A percentile compares a stretch with the other conserved stretches of the same genome.
Conservation (phyloP, 2,797 vertebrate species). For the Podargus strigoides region DNA sequence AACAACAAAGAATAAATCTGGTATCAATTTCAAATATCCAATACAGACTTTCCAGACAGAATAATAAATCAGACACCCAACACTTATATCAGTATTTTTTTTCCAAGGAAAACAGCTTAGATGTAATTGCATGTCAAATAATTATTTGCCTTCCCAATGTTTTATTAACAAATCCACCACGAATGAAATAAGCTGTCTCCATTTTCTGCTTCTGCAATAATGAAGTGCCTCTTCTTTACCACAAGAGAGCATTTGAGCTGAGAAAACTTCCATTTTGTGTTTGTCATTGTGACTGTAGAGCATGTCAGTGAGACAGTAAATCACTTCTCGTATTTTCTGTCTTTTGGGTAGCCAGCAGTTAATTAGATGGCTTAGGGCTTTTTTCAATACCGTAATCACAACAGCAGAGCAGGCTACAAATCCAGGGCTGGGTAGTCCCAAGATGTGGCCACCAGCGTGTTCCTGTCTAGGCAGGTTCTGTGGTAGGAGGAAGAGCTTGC, state of each 20-base stretch:
- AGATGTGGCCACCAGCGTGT: not conserved
- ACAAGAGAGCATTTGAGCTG: conserved; percentile 52
- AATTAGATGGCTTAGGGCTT: not conserved
- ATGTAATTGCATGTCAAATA: conserved; percentile 38
- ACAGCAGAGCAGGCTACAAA: not conserved
- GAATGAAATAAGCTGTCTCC: conserved; percentile 45
- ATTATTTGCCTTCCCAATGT: conserved; percentile 56
- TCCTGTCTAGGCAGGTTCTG: not conserved
- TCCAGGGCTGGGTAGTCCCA: not conserved
- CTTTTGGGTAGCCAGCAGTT: conserved; percentile 26
- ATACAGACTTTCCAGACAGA: not conserved
- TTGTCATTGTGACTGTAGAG: not conserved
- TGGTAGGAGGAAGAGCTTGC: not conserved
- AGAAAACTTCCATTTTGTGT: conserved; percentile 43
- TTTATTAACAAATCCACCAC: conserved; percentile 61
- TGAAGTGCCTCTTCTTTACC: conserved; percentile 55
- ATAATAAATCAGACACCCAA: not conserved
- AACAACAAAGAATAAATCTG: not conserved
- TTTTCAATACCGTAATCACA: not conserved
- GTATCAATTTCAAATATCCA: conserved; percentile 1
- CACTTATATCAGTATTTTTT: not conserved
- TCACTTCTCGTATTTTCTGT: not conserved
- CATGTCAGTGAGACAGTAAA: not conserved
- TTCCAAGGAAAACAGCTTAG: not conserved
- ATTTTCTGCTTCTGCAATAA: conserved; percentile 51